Base-by-base conservation (phyloP, 37 sponge, comb jelly and placozoan species). In the Aplysina aerophoba region DNA sequence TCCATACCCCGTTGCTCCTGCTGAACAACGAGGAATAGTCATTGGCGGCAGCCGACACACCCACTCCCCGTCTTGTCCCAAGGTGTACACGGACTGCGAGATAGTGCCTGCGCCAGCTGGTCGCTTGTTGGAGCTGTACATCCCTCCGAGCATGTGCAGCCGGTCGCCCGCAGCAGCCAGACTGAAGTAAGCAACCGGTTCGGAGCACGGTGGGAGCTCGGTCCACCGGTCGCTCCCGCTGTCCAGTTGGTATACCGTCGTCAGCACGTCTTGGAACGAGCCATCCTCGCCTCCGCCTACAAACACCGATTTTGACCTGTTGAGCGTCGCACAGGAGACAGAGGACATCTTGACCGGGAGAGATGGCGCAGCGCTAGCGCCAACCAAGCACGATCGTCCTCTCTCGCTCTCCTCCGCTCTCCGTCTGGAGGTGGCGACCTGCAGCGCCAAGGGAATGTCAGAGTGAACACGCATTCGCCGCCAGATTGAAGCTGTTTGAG, bases 71-170 rank as follows among this genome's bases (percentile, higher is more conserved):
- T 40, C n/a, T 13, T 75, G 54, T 37, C 50, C n/a, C 16, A 40
- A 53, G 4, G 78, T 75, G 17, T 40, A 15, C 78, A 75, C 78
- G 21, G 38, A 24, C 1, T 36, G 22, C 17, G 78, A 75, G 38
- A 75, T 17, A 24, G 37, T n/a, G 50, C 78, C 54, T n/a, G 78
- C 35, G n/a, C 25, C 54, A 3, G 53, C 54, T 19, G 78, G 78
- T 4, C 78, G 78, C 25, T 75, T 75, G 44, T 50, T 50, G n/a
- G 78, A 36, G 21, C 22, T 36, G 25, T 75, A 75, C 20, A 53
- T 39, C 25, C 78, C 78, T 44, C 78, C 78, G 11, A 75, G 17
- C 25, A 75, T n/a, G 78, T 75, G 78, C 16, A 75, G 38, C 37
- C 53, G n/a, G 0, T 54, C 78, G 21, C 54, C 78, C n/a, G 37